Evolutionary conservation across 2,888 invertebrate genomes (phyloP).

Genomic region (Eristalis intricaria): DNA sequence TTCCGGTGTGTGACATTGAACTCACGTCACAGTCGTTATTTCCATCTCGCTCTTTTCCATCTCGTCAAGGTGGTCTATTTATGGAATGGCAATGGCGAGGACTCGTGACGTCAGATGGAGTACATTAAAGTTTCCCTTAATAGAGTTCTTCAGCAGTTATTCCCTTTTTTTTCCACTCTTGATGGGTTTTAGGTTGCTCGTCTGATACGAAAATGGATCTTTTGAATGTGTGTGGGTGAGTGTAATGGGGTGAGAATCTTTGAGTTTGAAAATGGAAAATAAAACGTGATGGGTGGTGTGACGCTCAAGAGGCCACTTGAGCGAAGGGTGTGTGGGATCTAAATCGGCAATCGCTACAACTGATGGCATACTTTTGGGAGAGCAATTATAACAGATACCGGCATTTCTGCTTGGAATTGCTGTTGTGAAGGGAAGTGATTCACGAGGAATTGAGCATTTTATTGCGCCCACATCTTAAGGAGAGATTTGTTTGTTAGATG

Average conservation of each 20-base stretch:
- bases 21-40: constrained; percentile 61
- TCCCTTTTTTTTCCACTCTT: neutral
- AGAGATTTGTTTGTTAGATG: neutral
- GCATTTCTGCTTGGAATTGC: neutral
- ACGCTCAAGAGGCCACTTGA: neutral
- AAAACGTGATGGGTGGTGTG: neutral
- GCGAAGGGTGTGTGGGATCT: neutral
- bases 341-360: neutral
- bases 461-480: neutral
- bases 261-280: neutral
- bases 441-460: constrained; percentile 8
- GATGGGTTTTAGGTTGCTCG: neutral
- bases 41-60: neutral
- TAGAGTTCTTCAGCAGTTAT: neutral
- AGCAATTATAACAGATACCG: neutral
- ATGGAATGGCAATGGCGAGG: constrained; percentile 45
- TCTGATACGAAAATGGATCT: neutral
- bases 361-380: constrained; percentile 23
- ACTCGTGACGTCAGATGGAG: constrained; percentile 59
- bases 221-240: neutral
- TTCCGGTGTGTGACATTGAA: constrained; percentile 72
- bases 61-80: constrained; percentile 60
- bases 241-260: neutral
- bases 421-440: neutral
- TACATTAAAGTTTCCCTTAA: constrained; percentile 32